Evolutionary conservation across 2,113 vertebrate species (phyloP), one percentile per base, ranked within the genome.

Genomic region (Stigmatopora nigra): DNA sequence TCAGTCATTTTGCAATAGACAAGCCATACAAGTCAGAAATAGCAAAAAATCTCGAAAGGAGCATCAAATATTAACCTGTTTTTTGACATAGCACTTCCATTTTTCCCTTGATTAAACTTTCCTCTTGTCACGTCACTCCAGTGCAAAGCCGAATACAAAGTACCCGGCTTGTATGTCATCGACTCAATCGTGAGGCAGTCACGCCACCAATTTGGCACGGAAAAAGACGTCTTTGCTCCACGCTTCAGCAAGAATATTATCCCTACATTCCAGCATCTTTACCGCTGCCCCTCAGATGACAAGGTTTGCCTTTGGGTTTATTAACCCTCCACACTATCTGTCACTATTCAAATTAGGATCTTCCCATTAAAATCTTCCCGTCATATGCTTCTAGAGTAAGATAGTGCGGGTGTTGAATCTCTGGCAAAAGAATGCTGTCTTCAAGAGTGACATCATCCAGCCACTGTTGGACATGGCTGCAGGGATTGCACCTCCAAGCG

Each of bases 161-260:
- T 99, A 56, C 96, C 96, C 3, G 97, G 97, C 60, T 90, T 99
- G 53, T 99, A 99, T 69, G 97, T 99, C 70, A 93, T 99, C 81
- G 97, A 99, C 86, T 99, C 96, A 12, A 99, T 99, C 65, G 96
- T 99, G 71, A 92, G 97, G 67, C 97, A 99, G 82, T 99, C 97
- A 3, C 91, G 97, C 20, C 97, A 99, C 87, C 97, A 99, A 83
- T 99, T 99, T 89, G 96, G 97, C 61, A 94, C 93, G 77, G 97
- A 99, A 78, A 98, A 98, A 79, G 97, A 99, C 75, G 93, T 99
- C 7, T 99, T 99, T 84, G 97, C 95, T 0, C 97, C 97, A 11
- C 94, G 97, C 72, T 99, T 99, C 91, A 98, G 95, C 91, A 99
- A 99, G 90, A 99, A 99, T 84, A 98, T 99, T 82, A 96, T 98